Evolutionary conservation across 1,140 invertebrate species (phyloP).

Genomic region (Centruroides sculpturatus): DNA sequence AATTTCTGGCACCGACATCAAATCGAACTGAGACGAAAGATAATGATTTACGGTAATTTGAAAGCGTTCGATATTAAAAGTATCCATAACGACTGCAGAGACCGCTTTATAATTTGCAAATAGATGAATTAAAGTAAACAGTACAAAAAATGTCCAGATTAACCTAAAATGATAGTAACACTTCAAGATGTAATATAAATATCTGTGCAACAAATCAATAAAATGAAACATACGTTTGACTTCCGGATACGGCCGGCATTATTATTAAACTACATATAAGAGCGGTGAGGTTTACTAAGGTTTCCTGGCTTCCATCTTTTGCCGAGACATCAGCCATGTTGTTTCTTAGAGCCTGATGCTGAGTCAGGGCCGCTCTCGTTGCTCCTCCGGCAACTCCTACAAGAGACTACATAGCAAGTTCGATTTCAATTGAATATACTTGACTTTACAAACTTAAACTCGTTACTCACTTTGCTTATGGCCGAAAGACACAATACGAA

Average conservation of each 20-base stretch:
- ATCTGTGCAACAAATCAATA: background rate
- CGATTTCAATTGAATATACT: no score
- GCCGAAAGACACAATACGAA: constrained; percentile 35
- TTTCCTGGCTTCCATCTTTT: constrained; percentile 94
- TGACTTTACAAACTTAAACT: no score
- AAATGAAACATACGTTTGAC: constrained; percentile 23
- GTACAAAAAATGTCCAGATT: constrained; percentile 48
- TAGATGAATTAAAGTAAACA: constrained; percentile 66
- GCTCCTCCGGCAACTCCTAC: constrained; percentile 81
- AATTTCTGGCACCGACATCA: constrained; percentile 30
- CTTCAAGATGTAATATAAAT: background rate
- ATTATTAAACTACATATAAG: constrained; percentile 60
- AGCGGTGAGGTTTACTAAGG: constrained; percentile 74
- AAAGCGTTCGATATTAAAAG: constrained; percentile 62
- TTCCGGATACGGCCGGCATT: constrained; percentile 45
- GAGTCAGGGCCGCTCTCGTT: constrained; percentile 73
- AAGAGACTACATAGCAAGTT: constrained; percentile 39
- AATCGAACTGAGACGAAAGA: constrained; percentile 27
- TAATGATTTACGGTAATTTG: constrained; percentile 47
- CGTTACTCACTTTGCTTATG: constrained; percentile 26
- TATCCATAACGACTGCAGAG: constrained; percentile 49
- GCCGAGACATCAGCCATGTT: constrained; percentile 88
- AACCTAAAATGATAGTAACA: constrained; percentile 33
- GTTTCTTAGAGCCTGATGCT: constrained; percentile 51
- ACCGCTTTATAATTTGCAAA: constrained; percentile 77